Percentiles rank a stretch among this genome's conserved stretches.
These are phyloP conservation scores for Apamea anceps DNA, from an alignment of 2,888 invertebrate species.

Conservation along the genomic window DNA sequence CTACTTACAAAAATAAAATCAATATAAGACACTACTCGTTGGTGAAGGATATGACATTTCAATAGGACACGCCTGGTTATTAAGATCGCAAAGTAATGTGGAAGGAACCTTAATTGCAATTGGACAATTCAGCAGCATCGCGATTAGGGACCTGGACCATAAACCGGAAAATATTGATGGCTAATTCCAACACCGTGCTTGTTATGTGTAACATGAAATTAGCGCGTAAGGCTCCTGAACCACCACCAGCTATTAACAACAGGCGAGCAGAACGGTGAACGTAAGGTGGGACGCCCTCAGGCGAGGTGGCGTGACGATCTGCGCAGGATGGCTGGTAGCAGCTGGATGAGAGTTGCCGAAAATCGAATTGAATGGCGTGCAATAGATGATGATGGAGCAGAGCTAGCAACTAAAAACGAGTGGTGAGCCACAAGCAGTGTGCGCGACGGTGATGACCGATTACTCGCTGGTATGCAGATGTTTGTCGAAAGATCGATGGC, in stretches of 20 bases:
- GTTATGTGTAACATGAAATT: not conserved
- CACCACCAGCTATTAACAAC: not conserved
- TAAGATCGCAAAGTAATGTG: not conserved
- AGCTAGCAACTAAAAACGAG: not conserved
- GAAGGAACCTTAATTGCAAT: not conserved
- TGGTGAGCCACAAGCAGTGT: not conserved
- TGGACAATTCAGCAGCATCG: not conserved
- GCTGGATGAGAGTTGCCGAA: too few species aligned
- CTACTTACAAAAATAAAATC: too few species aligned
- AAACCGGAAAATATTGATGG: conserved; percentile 6
- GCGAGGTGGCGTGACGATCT: too few species aligned
- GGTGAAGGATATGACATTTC: not conserved
- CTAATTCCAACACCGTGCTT: not conserved
- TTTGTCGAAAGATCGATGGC: not conserved
- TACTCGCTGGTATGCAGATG: too few species aligned
- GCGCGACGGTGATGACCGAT: not conserved
- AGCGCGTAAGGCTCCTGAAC: not conserved
- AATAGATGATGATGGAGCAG: not conserved
- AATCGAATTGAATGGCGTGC: too few species aligned
- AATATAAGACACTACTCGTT: not conserved
- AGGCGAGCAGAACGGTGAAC: not conserved
- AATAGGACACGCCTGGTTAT: not conserved
- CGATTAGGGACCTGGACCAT: not conserved
- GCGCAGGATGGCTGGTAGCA: too few species aligned
- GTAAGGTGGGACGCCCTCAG: too few species aligned